phyloP scores from a whole-genome alignment of 1,140 invertebrate species.

The Oedothorax gibbosus region DNA sequence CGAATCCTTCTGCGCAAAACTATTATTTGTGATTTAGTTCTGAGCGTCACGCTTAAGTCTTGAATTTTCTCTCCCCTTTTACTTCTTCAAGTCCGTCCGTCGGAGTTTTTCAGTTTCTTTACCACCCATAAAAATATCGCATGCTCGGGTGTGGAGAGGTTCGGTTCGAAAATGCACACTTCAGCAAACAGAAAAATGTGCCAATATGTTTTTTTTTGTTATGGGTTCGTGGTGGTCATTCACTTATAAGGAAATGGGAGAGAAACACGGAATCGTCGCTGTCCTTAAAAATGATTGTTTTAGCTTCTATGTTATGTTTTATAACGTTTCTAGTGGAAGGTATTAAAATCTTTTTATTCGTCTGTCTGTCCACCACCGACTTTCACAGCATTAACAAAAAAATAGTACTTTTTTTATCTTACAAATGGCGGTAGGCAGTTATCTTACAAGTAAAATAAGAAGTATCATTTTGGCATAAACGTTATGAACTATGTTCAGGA shows the following conservation, averaged over 20 bases:
- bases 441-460: too few relatives aligned
- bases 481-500: too few relatives aligned
- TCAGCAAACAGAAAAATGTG: slow-evolving; percentile 6
- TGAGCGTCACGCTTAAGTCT: slow-evolving; percentile 41
- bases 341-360: too few relatives aligned
- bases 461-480: too few relatives aligned
- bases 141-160: slow-evolving; percentile 1
- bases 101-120: background rate
- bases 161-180: slow-evolving; percentile 3
- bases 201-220: background rate
- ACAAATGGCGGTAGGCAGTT: too few relatives aligned
- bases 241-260: background rate
- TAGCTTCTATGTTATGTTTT: too few relatives aligned
- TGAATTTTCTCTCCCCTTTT: background rate
- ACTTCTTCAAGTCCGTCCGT: background rate
- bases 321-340: too few relatives aligned
- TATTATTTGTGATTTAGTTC: slow-evolving; percentile 60
- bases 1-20: slow-evolving; percentile 25
- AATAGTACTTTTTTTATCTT: too few relatives aligned
- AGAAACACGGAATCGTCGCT: too few relatives aligned
- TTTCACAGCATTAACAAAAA: too few relatives aligned
- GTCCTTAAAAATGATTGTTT: too few relatives aligned
- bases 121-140: background rate
- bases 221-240: slow-evolving; percentile 36
- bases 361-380: too few relatives aligned